phyloP scores from a whole-genome alignment of 2,113 vertebrate species.

The Gymnogyps californianus region DNA sequence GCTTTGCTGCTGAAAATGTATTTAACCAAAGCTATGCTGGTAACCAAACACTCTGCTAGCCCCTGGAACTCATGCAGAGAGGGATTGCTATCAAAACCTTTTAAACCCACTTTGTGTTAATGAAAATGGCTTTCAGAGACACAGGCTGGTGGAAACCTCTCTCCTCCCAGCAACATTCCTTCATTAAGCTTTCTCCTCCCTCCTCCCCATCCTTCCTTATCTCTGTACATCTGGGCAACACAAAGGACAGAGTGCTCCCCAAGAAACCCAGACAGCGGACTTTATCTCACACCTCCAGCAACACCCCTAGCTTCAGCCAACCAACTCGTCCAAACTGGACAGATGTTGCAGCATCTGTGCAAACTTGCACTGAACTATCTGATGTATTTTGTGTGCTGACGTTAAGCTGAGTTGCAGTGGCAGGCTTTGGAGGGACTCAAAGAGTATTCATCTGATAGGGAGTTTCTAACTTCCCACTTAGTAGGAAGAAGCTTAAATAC shows the following conservation, averaged over 20 bases:
- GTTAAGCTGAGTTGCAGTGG: background rate
- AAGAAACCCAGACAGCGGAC: background rate
- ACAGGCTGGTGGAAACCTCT: background rate
- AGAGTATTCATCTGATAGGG: background rate
- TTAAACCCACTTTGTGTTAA: background rate
- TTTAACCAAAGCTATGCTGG: constrained; percentile 13
- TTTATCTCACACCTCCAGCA: background rate
- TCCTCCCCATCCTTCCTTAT: background rate
- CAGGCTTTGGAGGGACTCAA: background rate
- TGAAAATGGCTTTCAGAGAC: background rate
- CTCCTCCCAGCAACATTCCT: background rate
- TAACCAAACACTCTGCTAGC: background rate
- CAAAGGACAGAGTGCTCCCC: background rate
- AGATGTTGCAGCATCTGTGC: constrained; percentile 47
- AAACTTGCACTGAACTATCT: background rate
- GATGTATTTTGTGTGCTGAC: background rate
- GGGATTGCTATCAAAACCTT: background rate
- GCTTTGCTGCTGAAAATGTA: background rate
- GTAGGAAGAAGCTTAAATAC: background rate
- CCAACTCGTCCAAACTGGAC: background rate
- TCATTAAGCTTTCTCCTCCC: background rate
- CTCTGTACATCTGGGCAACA: background rate
- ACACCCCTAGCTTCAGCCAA: background rate
- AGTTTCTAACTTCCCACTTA: constrained; percentile 1
- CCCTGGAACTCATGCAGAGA: background rate